These are phyloP conservation scores for Alcis repandata DNA, from an alignment of 2,888 invertebrate species.

Conservation along the genomic window DNA sequence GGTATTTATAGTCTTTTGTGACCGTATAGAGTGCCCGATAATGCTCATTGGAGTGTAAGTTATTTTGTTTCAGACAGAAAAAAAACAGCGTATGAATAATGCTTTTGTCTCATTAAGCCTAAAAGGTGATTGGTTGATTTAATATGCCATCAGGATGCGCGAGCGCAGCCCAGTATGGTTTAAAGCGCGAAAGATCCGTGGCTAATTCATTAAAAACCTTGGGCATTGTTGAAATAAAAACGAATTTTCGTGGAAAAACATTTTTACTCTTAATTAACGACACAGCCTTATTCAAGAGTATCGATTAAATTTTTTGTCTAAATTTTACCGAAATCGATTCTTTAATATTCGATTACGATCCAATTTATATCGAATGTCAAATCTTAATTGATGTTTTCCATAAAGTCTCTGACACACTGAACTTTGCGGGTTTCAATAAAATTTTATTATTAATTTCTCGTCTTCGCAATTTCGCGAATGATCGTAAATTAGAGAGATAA, in stretches of 20 bases:
- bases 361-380: conserved; percentile 50
- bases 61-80: conserved; percentile 71
- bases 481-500: conserved; percentile 32
- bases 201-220: conserved; percentile 56
- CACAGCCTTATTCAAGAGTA: conserved; percentile 31
- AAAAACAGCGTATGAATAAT: conserved; percentile 71
- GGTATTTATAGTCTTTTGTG: conserved; percentile 77
- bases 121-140: conserved; percentile 73
- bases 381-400: conserved; percentile 48
- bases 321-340: conserved; percentile 44
- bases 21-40: conserved; percentile 73
- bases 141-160: conserved; percentile 55
- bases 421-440: conserved; percentile 38
- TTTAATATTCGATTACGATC: conserved; percentile 44
- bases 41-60: conserved; percentile 76
- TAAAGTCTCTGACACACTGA: conserved; percentile 46
- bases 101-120: conserved; percentile 81
- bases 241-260: conserved; percentile 38
- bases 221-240: conserved; percentile 41
- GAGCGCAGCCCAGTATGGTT: conserved; percentile 50
- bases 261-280: conserved; percentile 47
- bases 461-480: conserved; percentile 23
- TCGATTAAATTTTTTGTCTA: conserved; percentile 45
- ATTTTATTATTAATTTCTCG: conserved; percentile 35
- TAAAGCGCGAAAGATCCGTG: conserved; percentile 41